Percentiles rank a stretch among this genome's conserved stretches.
Conservation (phyloP, 2,888 invertebrate genomes). For the Ditula angustiorana region DNA sequence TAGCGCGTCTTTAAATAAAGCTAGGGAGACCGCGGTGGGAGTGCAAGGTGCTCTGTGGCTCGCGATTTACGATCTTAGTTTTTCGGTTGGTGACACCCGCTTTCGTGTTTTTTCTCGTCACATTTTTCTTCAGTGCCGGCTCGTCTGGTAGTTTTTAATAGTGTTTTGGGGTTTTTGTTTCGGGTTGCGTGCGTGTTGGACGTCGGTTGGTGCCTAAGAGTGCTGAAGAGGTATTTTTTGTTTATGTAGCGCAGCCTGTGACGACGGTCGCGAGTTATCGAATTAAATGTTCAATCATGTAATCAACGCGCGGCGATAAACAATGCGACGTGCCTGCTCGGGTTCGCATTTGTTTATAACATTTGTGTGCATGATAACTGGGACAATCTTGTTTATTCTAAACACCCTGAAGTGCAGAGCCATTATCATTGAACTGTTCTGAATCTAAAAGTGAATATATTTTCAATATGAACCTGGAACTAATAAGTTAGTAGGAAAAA, state of each 20-base stretch:
- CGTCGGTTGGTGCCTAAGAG: slow-evolving; percentile 43
- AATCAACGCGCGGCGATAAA: slow-evolving; percentile 60
- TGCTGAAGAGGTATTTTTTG: slow-evolving; percentile 27
- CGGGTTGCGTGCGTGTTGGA: slow-evolving; percentile 57
- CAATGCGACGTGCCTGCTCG: slow-evolving; percentile 71
- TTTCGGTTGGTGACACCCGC: slow-evolving; percentile 53
- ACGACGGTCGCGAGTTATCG: slow-evolving; percentile 40
- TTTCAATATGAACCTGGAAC: not conserved
- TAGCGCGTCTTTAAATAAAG: slow-evolving; percentile 68
- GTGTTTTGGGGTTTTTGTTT: slow-evolving; percentile 60
- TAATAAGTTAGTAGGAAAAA: slow-evolving; percentile 5
- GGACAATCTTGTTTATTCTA: slow-evolving; percentile 13
- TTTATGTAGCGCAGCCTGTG: slow-evolving; percentile 46
- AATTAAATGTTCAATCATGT: slow-evolving; percentile 48
- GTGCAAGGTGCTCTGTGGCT: slow-evolving; percentile 61
- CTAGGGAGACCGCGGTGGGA: slow-evolving; percentile 53
- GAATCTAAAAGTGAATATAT: not conserved
- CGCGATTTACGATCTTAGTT: slow-evolving; percentile 55
- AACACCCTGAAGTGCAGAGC: slow-evolving; percentile 2
- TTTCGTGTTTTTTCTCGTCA: slow-evolving; percentile 56
- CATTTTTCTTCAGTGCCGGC: slow-evolving; percentile 68
- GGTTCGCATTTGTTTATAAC: slow-evolving; percentile 65
- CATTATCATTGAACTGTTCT: not conserved
- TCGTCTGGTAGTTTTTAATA: slow-evolving; percentile 61
- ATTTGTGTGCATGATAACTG: slow-evolving; percentile 20